Base-by-base conservation (phyloP, 2,797 vertebrate species). In the Cheirogaleus major region DNA sequence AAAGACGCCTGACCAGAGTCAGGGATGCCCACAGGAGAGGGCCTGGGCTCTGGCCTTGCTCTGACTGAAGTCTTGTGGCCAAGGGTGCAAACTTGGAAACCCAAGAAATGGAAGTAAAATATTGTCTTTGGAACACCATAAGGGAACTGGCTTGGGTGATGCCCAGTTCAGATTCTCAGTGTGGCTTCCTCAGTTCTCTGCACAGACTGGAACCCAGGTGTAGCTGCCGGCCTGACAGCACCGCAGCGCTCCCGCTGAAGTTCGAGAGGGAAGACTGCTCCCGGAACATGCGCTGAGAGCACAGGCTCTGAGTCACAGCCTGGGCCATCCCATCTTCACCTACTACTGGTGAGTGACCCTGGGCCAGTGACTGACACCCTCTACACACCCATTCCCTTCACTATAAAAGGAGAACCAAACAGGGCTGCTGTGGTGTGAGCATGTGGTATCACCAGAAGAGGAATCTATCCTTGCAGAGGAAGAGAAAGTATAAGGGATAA, bases 181-280 rank as follows among this genome's bases (percentile, higher is more conserved):
- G 6, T 13, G 30, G 15, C 59, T 35, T 61, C 48, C n/a, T 32
- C n/a, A 7, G n/a, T 30, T 6, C 25, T 7, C 45, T 2, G 2
- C 43, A 32, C 22, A 55, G 52, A 43, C 13, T 1, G 13, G 30
- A 5, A 30, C 25, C 59, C 2, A 14, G 5, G 30, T 35, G 11
- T 0, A 3, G 9, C 2, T 6, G 18, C 78, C 4, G 15, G 4
- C 3, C 25, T 23, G 23, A 30, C 50, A 7, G 41, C 63, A 7
- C n/a, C 2, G 1, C 5, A 10, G 8, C n/a, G 15, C 27, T 0
- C 1, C 25, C 0, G 1, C 38, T 30, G 1, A 23, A 20, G 75
- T 15, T 6, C 2, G 1, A 3, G 20, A 55, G 3, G 45, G 45
- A 32, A 52, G 61, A 17, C 3, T 35, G 30, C 30, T 30, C 27